Percentiles rank a stretch among this genome's conserved stretches.
phyloP scores from a whole-genome alignment of 2,113 vertebrate genomes.

The Anarrhichthys ocellatus region DNA sequence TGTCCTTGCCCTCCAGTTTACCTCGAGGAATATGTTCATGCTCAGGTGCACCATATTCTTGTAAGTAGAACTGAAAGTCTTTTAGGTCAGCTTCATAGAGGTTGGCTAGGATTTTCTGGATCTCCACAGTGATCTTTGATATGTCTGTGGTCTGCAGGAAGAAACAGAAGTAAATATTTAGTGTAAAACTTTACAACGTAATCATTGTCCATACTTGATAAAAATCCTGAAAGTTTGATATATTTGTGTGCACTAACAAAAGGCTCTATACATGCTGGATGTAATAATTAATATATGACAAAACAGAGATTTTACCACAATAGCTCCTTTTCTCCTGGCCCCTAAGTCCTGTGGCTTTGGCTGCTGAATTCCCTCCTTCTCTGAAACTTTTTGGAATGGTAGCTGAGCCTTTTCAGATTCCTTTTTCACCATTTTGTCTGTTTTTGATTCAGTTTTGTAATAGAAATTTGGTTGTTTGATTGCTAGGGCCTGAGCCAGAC shows the following conservation, averaged over 20 bases:
- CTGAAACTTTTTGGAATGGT: accelerated
- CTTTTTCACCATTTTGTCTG: neutral
- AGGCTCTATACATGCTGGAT: neutral
- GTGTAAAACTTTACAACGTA: neutral
- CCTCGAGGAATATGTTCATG: accelerated
- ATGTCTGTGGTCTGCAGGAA: neutral
- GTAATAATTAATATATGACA: neutral
- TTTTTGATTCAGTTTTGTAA: neutral
- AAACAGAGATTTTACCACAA: conserved; percentile 7
- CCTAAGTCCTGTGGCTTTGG: neutral
- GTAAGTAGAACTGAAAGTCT: neutral
- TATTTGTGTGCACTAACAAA: neutral
- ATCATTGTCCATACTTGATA: neutral
- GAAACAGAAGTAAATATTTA: neutral
- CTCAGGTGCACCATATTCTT: accelerated
- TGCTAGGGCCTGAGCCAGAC: neutral
- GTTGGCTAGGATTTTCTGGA: neutral
- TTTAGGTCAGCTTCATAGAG: neutral
- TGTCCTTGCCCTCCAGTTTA: conserved; percentile 39
- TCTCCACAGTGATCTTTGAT: neutral
- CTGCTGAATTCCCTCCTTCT: neutral
- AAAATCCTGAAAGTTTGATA: neutral
- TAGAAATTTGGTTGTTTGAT: neutral
- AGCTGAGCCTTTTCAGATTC: neutral
- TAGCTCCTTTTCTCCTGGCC: neutral